Conservation (phyloP, 1,140 invertebrate genomes). For the Wiebesia pumilae region DNA sequence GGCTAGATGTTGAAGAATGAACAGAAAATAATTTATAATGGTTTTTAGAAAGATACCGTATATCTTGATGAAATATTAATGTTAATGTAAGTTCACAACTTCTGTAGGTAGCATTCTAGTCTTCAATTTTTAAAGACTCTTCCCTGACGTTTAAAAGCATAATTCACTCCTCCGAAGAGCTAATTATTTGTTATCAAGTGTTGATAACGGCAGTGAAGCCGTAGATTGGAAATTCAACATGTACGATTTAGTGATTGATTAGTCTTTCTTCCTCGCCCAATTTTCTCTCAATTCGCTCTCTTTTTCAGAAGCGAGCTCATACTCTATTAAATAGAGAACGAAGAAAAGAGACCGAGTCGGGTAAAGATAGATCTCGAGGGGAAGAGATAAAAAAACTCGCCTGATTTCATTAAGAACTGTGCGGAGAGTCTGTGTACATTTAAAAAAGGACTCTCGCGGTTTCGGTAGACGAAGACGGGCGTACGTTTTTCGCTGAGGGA, state of each 20-base stretch:
- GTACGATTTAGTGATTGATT: conserved; percentile 14
- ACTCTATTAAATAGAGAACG: background rate
- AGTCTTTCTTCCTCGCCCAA: background rate
- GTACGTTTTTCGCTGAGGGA: background rate
- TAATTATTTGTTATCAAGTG: background rate
- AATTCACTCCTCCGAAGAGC: background rate
- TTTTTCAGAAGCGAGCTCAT: background rate
- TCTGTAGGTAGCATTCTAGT: background rate
- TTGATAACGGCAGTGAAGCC: background rate
- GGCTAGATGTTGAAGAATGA: background rate
- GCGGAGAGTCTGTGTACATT: background rate
- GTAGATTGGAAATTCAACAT: background rate
- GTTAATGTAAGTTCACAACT: background rate
- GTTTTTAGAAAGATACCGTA: background rate
- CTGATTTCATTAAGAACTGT: conserved; percentile 39
- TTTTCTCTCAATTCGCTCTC: background rate
- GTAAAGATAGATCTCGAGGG: background rate
- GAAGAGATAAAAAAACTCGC: conserved; percentile 8
- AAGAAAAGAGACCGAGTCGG: background rate
- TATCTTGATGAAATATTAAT: background rate
- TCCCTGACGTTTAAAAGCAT: background rate
- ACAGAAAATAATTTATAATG: background rate
- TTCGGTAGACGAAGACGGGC: background rate
- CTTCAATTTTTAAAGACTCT: background rate
- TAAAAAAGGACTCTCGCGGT: conserved; percentile 8